These are phyloP conservation scores for Zaprionus capensis DNA, from an alignment of 1,140 invertebrate genomes.

Conservation along the genomic window DNA sequence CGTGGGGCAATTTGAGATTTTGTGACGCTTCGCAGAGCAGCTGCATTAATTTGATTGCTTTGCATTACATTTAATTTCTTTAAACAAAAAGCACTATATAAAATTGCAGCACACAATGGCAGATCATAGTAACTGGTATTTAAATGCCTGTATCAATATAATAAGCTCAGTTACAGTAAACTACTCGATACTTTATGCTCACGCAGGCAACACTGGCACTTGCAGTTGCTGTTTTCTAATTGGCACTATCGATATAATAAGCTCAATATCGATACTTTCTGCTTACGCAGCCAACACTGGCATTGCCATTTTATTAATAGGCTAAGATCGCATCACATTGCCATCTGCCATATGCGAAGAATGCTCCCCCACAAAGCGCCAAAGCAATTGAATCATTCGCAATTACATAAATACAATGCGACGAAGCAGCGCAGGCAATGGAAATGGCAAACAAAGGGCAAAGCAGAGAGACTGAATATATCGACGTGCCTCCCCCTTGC, in stretches of 20 bases:
- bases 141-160: background rate
- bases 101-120: background rate
- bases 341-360: background rate
- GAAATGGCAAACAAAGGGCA: slow-evolving; percentile 38
- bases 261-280: background rate
- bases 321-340: slow-evolving; percentile 7
- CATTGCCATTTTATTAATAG: slow-evolving; percentile 2
- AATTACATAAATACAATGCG: slow-evolving; percentile 30
- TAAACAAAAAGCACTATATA: slow-evolving; percentile 8
- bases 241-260: slow-evolving; percentile 1
- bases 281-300: background rate
- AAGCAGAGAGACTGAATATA: slow-evolving; percentile 8
- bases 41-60: slow-evolving; percentile 31
- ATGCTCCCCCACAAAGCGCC: slow-evolving; percentile 8
- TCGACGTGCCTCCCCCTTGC: background rate
- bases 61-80: slow-evolving; percentile 24
- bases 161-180: background rate
- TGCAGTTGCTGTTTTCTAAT: background rate
- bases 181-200: background rate
- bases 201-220: too few species aligned
- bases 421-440: slow-evolving; percentile 5
- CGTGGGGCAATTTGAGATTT: slow-evolving; percentile 42
- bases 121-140: background rate
- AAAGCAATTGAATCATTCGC: slow-evolving; percentile 31
- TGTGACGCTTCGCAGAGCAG: slow-evolving; percentile 27